Base-by-base conservation (phyloP, 2,888 invertebrate genomes). In the Ichneumon xanthorius region DNA sequence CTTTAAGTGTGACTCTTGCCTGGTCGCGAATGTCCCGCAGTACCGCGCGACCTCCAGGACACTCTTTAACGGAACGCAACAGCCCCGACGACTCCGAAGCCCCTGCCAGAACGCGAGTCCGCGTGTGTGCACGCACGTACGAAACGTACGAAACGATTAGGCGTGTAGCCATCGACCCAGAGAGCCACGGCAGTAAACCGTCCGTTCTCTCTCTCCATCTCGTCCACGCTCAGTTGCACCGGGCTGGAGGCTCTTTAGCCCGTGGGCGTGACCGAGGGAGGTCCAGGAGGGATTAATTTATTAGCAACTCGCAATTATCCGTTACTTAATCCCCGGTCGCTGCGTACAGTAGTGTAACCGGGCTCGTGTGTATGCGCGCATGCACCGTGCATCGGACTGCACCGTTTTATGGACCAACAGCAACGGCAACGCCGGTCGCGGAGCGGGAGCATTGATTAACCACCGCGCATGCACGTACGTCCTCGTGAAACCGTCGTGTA, bases 291-390 rank as follows among this genome's bases (percentile, higher is more conserved):
- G 90, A 92, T 91, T 91, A 92, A 92, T 92, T 92, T 92, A 92
- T 91, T 91, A 91, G 89, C 89, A 88, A 86, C 80, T 88, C 86
- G 92, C 91, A 92, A 92, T 92, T 93, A 92, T 92, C 90, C 89
- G 90, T 92, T 92, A 89, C 90, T 89, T 90, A 89, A 91, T 90
- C 87, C 87, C 87, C 87, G 68, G 58, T 73, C 37, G 48, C 73
- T 63, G 48, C 65, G 68, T 73, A 63, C 80, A 82, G 71, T 83
- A 84, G 77, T 48, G 63, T 55, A 40, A 16, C 16, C 40, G 33
- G 16, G 45, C 76, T 33, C 63, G 50, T 30, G 68, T 85, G 78
- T 48, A 40, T 40, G 40, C 7, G 33, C 33, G 45, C 19, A 26
- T 50, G 67, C 67, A 40, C 14, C 30, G 37, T 16, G 40, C 11